These are phyloP conservation scores for Anastatus disparis DNA, from an alignment of 1,140 invertebrate species.

Conservation along the genomic window DNA sequence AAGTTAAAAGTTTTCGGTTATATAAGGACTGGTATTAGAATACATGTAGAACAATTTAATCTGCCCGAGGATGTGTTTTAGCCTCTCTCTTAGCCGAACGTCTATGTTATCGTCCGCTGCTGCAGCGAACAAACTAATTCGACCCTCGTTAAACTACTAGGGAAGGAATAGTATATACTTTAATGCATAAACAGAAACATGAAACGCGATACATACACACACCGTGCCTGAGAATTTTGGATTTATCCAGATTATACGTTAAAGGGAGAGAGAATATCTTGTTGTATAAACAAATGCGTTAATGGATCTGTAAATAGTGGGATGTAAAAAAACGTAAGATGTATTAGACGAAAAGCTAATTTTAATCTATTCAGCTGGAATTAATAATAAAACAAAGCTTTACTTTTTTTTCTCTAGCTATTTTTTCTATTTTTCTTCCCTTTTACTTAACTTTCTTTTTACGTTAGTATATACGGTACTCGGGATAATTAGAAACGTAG, in stretches of 20 bases:
- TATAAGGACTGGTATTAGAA: no score
- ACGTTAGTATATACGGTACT: no score
- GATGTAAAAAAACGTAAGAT: no score
- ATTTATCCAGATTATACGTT: constrained; percentile 21
- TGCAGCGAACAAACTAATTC: constrained; percentile 37
- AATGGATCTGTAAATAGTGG: neutral
- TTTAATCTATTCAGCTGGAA: constrained; percentile 27
- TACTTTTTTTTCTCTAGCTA: no score
- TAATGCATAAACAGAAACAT: constrained; percentile 10
- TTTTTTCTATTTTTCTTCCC: no score
- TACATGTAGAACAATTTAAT: constrained; percentile 37
- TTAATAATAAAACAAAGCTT: constrained; percentile 17
- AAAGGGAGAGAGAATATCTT: neutral
- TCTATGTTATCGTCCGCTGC: constrained; percentile 29
- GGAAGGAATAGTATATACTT: no score
- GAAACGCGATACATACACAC: no score
- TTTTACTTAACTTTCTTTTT: no score
- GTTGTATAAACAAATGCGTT: constrained; percentile 17
- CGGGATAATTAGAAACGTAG: constrained; percentile 16
- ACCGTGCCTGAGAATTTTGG: neutral
- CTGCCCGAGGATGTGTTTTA: constrained; percentile 24
- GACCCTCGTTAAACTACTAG: constrained; percentile 39
- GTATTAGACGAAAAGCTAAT: neutral
- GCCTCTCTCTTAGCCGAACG: no score
- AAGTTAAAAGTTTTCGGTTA: no score